Conservation (phyloP, 2,888 invertebrate genomes). For the Argyresthia goedartella region DNA sequence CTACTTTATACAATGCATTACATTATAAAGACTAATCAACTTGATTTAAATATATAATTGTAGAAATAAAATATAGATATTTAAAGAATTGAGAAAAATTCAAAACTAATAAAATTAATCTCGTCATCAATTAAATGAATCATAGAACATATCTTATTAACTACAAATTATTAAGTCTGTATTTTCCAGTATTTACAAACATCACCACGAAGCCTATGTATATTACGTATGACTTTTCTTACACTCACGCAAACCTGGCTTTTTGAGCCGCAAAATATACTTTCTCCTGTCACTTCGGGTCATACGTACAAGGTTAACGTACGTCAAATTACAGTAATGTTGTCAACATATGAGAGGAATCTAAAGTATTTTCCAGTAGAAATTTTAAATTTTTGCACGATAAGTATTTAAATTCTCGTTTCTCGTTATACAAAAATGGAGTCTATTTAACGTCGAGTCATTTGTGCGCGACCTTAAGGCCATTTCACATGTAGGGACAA, state of each 20-base stretch:
- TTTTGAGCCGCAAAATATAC: constrained; percentile 53
- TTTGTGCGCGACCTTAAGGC: constrained; percentile 44
- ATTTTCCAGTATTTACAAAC: constrained; percentile 60
- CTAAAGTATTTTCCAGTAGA: constrained; percentile 38
- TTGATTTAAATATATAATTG: constrained; percentile 18
- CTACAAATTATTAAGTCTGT: constrained; percentile 29
- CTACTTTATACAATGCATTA: constrained; percentile 65
- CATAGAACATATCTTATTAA: constrained; percentile 36
- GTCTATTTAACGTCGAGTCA: constrained; percentile 31
- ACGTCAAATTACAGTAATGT: constrained; percentile 56
- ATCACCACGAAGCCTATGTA: constrained; percentile 43
- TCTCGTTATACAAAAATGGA: constrained; percentile 39
- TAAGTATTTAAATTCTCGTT: constrained; percentile 28
- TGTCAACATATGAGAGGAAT: constrained; percentile 52
- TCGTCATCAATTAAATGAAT: too few relatives aligned
- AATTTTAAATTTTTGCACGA: constrained; percentile 38
- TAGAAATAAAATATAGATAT: constrained; percentile 17
- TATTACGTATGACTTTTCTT: constrained; percentile 51
- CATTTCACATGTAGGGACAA: too few relatives aligned
- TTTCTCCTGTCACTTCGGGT: constrained; percentile 43
- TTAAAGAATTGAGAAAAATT: too few relatives aligned
- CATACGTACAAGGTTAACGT: constrained; percentile 66
- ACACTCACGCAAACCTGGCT: constrained; percentile 28
- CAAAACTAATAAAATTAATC: too few relatives aligned
- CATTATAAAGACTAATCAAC: constrained; percentile 18